phyloP scores from a whole-genome alignment of 2,797 vertebrate genomes.

The Thalassophryne amazonica region DNA sequence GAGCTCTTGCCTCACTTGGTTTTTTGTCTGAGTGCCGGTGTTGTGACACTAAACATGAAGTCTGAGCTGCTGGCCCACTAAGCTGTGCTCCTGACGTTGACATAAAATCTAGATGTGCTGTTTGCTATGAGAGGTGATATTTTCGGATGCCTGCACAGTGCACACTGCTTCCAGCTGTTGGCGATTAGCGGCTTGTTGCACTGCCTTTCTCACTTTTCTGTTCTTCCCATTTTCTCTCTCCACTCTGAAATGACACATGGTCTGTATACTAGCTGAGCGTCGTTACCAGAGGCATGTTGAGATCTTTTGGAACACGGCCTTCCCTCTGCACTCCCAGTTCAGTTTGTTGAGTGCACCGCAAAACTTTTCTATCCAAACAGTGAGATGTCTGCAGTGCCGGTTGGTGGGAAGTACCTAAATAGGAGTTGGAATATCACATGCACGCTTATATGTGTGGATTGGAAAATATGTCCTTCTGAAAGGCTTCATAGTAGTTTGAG shows the following conservation, averaged over 20 bases:
- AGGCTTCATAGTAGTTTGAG: too few relatives aligned
- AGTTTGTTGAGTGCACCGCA: constrained; percentile 55
- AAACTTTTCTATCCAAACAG: constrained; percentile 64
- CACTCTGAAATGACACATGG: constrained; percentile 20
- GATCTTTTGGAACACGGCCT: constrained; percentile 11
- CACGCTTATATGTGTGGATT: constrained; percentile 35
- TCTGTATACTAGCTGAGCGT: constrained; percentile 5
- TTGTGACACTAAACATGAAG: constrained; percentile 62
- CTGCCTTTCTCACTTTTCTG: constrained; percentile 37
- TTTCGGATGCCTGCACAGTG: constrained; percentile 27
- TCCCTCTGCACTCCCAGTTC: constrained; percentile 23
- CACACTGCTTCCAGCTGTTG: constrained; percentile 19
- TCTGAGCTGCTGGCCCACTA: constrained; percentile 4
- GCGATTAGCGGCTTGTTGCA: constrained; percentile 57
- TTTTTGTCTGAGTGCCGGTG: constrained; percentile 8
- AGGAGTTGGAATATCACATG: constrained; percentile 60
- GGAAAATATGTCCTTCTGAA: constrained; percentile 9
- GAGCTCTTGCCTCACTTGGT: constrained; percentile 18
- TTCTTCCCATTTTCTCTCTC: constrained; percentile 17
- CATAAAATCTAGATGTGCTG: constrained; percentile 16
- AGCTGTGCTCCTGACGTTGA: not conserved
- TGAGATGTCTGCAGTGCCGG: constrained; percentile 48
- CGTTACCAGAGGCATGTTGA: constrained; percentile 20
- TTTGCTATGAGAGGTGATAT: constrained; percentile 37
- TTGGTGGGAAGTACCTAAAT: constrained; percentile 45